Evolutionary conservation across 1,140 invertebrate genomes (phyloP).

Genomic region (Zaprionus ornatus): DNA sequence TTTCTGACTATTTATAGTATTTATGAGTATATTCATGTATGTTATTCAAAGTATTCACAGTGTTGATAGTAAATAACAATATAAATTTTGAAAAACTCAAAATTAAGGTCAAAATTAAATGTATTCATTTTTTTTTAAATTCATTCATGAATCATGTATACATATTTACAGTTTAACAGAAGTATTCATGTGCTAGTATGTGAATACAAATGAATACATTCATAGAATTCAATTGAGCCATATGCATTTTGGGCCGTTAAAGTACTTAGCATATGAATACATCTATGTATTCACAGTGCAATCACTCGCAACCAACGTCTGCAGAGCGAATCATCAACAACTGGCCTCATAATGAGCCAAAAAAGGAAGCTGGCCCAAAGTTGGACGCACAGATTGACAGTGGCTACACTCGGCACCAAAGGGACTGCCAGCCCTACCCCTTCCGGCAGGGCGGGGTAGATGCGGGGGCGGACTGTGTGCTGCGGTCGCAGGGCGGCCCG

Average conservation of each 20-base stretch:
- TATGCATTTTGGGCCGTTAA: not conserved
- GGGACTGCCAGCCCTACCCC: not conserved
- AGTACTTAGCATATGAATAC: not conserved
- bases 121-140: not conserved
- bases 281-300: conserved; percentile 2
- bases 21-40: not conserved
- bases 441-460: not conserved
- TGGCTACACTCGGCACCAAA: conserved; percentile 20
- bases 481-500: not conserved
- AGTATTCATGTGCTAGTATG: not conserved
- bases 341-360: conserved; percentile 17
- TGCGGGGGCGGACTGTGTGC: conserved; percentile 7
- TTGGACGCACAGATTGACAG: conserved; percentile 45
- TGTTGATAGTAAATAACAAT: not conserved
- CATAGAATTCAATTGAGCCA: not conserved
- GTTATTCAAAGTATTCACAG: not conserved
- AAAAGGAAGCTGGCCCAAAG: conserved; percentile 13
- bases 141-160: not conserved
- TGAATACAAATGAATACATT: not conserved
- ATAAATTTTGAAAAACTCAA: not conserved
- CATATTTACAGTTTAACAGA: not conserved
- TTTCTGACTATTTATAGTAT: not conserved
- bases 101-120: not conserved
- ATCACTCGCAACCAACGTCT: not conserved
- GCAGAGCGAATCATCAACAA: conserved; percentile 7